Percentiles rank a stretch among this genome's conserved stretches.
phyloP scores from a whole-genome alignment of 2,797 vertebrate species.

The Eleutherodactylus coqui region DNA sequence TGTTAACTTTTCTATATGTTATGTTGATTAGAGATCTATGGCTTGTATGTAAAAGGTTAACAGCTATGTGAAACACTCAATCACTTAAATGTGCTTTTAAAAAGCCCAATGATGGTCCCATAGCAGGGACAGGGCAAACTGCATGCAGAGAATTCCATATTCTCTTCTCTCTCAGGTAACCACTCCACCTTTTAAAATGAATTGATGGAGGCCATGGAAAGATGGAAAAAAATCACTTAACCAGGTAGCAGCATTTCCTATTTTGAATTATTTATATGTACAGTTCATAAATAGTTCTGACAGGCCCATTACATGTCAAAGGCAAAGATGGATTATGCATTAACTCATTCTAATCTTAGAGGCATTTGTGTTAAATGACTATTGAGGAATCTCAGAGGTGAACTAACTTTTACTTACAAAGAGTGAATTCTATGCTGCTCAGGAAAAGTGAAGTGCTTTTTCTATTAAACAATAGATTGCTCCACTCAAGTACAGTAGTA shows the following conservation, averaged over 20 bases:
- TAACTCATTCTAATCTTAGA: conserved; percentile 47
- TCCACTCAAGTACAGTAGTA: not conserved
- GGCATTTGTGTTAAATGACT: conserved; percentile 45
- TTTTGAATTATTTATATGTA: conserved; percentile 59
- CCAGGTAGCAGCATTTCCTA: conserved; percentile 59
- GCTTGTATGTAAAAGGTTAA: not conserved
- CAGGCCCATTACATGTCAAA: conserved; percentile 56
- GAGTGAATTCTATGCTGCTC: not conserved
- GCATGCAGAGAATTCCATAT: not conserved
- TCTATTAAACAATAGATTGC: not conserved
- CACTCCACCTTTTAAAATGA: conserved; percentile 36
- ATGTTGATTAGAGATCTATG: not conserved
- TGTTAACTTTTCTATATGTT: not conserved
- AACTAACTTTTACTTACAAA: conserved; percentile 50
- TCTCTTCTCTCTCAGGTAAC: conserved; percentile 45
- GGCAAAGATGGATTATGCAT: conserved; percentile 53
- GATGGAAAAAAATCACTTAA: conserved; percentile 57
- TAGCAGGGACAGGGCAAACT: not conserved
- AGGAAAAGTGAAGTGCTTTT: not conserved
- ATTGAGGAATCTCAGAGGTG: conserved; percentile 35
- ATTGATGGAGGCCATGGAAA: conserved; percentile 40
- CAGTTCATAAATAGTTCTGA: conserved; percentile 58
- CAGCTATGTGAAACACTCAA: not conserved
- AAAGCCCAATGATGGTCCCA: not conserved
- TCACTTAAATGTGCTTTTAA: not conserved